These are phyloP conservation scores for Artibeus lituratus DNA, from an alignment of 2,797 vertebrate species.

Conservation along the genomic window DNA sequence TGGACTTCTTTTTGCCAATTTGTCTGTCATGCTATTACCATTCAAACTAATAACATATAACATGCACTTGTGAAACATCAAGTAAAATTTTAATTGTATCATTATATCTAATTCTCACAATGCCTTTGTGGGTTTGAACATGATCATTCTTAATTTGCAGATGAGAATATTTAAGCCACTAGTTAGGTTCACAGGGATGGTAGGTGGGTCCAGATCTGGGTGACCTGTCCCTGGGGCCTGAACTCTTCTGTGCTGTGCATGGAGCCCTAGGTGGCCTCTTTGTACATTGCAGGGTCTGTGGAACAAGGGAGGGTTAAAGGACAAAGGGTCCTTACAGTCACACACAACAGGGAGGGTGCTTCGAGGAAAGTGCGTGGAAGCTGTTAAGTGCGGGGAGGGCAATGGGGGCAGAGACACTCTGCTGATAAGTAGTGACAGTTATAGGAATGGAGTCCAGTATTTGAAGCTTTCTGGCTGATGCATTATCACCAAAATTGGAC, in stretches of 20 bases:
- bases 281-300: not conserved
- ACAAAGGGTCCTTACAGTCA: not conserved
- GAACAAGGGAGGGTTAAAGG: not conserved
- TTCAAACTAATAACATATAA: not conserved
- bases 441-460: not conserved
- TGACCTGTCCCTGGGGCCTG: not conserved
- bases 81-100: not conserved
- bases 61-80: not conserved
- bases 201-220: not conserved
- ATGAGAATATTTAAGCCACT: not conserved
- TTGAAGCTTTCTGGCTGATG: not conserved
- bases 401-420: not conserved
- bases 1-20: not conserved
- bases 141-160: not conserved
- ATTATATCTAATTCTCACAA: not conserved
- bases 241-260: not conserved
- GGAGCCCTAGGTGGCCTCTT: not conserved
- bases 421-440: not conserved
- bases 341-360: too few species aligned
- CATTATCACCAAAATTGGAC: not conserved
- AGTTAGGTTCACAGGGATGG: not conserved
- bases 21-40: not conserved
- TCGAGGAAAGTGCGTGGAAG: not conserved
- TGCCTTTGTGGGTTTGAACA: not conserved
- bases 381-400: too few species aligned